Conservation (phyloP, 35 echinoderm and acorn worm genomes). For the Antedon bifida region DNA sequence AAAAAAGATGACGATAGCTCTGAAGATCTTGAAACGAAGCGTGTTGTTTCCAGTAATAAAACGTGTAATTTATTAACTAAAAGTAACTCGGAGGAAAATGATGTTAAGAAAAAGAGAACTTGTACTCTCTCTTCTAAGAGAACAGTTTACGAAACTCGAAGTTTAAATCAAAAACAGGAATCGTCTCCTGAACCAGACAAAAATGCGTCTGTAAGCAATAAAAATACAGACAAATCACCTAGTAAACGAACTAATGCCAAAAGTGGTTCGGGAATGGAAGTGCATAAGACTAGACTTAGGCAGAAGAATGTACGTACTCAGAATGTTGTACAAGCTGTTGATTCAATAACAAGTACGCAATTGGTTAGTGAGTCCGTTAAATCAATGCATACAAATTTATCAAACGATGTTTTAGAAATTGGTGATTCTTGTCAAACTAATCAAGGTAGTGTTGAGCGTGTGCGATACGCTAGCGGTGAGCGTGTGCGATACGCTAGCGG, state of each 20-base stretch:
- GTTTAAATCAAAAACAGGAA: background rate
- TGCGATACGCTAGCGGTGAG: background rate
- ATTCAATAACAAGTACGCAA: background rate
- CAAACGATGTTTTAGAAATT: too few relatives aligned
- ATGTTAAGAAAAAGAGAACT: background rate
- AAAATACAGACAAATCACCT: background rate
- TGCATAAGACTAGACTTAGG: background rate
- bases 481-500: background rate
- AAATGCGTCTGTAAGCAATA: background rate
- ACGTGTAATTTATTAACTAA: too few relatives aligned
- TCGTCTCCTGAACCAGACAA: background rate
- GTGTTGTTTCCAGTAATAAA: too few relatives aligned
- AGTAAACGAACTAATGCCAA: background rate
- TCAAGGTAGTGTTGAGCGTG: background rate
- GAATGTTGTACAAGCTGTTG: background rate
- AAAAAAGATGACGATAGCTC: background rate
- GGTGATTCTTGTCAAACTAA: too few relatives aligned
- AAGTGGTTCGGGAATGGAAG: background rate
- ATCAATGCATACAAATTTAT: too few relatives aligned
- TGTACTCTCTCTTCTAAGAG: background rate
- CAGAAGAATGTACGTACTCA: background rate
- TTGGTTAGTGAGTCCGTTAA: too few relatives aligned
- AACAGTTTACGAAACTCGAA: background rate
- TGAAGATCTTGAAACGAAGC: background rate
- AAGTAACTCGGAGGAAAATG: background rate